phyloP scores from a whole-genome alignment of 2,113 vertebrate species.

The Stictonetta naevosa region DNA sequence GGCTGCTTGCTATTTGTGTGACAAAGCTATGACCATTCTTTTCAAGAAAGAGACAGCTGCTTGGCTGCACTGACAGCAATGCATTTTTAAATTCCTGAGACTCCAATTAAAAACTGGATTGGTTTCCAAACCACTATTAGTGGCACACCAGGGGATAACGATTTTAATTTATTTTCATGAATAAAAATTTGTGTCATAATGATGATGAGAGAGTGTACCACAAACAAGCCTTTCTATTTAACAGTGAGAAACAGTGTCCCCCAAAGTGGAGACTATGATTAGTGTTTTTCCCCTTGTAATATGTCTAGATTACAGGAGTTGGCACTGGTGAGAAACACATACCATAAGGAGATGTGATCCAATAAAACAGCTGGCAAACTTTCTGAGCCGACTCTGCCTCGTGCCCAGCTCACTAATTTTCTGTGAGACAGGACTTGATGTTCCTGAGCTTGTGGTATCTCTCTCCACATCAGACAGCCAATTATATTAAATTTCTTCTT shows the following conservation, averaged over 20 bases:
- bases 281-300: neutral
- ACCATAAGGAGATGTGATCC: neutral
- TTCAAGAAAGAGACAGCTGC: conserved; percentile 11
- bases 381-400: neutral
- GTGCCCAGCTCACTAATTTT: neutral
- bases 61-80: conserved; percentile 26
- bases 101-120: conserved; percentile 44
- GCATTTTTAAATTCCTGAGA: conserved; percentile 43
- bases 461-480: neutral
- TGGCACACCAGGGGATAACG: neutral
- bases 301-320: conserved; percentile 13
- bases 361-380: conserved; percentile 25
- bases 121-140: conserved; percentile 30
- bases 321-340: neutral
- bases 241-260: neutral
- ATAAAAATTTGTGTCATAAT: neutral
- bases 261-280: neutral
- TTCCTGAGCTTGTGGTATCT: neutral
- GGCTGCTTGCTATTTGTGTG: neutral
- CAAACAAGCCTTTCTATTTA: neutral
- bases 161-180: conserved; percentile 41
- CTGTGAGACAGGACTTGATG: neutral
- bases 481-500: neutral
- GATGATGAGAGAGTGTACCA: neutral
- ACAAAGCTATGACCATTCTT: neutral